Percentiles rank a stretch among this genome's conserved stretches.
These are phyloP conservation scores for Galerucella pusilla DNA, from an alignment of 2,888 invertebrate genomes.

Conservation along the genomic window DNA sequence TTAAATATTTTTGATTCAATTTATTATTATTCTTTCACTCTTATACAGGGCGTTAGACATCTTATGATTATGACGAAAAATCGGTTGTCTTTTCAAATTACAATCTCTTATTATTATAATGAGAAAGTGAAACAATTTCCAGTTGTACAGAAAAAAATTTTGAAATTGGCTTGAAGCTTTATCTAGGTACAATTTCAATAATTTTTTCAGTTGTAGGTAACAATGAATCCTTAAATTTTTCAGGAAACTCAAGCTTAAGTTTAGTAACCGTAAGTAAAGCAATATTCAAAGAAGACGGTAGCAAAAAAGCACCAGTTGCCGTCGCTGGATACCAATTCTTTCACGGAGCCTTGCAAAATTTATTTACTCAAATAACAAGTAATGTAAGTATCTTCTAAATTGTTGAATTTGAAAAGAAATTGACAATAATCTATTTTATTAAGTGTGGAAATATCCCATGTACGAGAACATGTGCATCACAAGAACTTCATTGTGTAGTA, in stretches of 20 bases:
- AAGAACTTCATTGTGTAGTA: conserved; percentile 82
- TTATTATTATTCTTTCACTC: no score
- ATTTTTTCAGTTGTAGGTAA: no score
- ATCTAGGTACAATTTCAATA: no score
- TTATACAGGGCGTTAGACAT: no score
- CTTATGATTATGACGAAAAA: no score
- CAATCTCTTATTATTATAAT: no score
- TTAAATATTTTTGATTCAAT: no score
- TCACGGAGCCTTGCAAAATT: conserved; percentile 79
- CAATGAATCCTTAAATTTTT: conserved; percentile 22
- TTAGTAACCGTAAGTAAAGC: conserved; percentile 89
- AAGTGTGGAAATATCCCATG: conserved; percentile 61
- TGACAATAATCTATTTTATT: conserved; percentile 15
- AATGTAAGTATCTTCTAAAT: conserved; percentile 67
- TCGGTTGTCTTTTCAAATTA: no score
- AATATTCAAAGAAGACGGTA: conserved; percentile 71
- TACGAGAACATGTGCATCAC: conserved; percentile 71
- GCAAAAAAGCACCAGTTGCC: conserved; percentile 73
- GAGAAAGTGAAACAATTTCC: no score
- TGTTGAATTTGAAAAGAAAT: not conserved
- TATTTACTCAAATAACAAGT: conserved; percentile 85
- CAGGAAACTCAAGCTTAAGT: conserved; percentile 68
- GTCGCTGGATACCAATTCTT: conserved; percentile 86
- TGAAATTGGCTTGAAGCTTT: no score
- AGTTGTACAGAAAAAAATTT: no score